A percentile compares a stretch with the other conserved stretches of the same genome.
Evolutionary conservation across 2,888 invertebrate genomes (phyloP).

Genomic region (Nysson spinosus): DNA sequence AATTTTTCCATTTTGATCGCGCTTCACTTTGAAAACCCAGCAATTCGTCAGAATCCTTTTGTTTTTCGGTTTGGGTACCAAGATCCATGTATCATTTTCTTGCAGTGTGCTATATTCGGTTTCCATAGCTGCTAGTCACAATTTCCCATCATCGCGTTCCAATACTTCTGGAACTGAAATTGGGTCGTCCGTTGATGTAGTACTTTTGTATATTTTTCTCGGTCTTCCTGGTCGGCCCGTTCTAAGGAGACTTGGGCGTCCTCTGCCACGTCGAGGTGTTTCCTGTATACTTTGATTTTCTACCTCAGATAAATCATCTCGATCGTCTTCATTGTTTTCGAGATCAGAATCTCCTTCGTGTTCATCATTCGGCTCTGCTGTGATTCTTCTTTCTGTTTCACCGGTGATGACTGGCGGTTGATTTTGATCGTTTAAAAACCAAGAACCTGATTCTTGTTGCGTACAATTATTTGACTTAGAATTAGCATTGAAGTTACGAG

Average conservation of each 20-base stretch:
- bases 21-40: slow-evolving; percentile 39
- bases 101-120: slow-evolving; percentile 22
- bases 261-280: slow-evolving; percentile 14
- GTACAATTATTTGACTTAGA: too few relatives aligned
- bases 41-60: slow-evolving; percentile 29
- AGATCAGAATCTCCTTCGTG: neutral
- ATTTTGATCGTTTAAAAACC: too few relatives aligned
- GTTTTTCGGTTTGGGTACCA: slow-evolving; percentile 23
- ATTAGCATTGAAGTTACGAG: too few relatives aligned
- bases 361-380: neutral
- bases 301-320: neutral
- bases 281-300: slow-evolving; percentile 3
- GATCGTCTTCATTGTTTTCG: neutral
- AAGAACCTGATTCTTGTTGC: too few relatives aligned
- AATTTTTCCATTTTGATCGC: slow-evolving; percentile 13
- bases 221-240: slow-evolving; percentile 74
- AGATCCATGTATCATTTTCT: slow-evolving; percentile 39
- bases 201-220: slow-evolving; percentile 15
- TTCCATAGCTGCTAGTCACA: slow-evolving; percentile 34
- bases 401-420: too few relatives aligned
- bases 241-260: slow-evolving; percentile 56
- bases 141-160: slow-evolving; percentile 4
- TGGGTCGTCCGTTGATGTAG: neutral
- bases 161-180: neutral
- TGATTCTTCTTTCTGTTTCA: too few relatives aligned